phyloP scores from a whole-genome alignment of 1,140 invertebrate species.

The Saxidomus purpurata region DNA sequence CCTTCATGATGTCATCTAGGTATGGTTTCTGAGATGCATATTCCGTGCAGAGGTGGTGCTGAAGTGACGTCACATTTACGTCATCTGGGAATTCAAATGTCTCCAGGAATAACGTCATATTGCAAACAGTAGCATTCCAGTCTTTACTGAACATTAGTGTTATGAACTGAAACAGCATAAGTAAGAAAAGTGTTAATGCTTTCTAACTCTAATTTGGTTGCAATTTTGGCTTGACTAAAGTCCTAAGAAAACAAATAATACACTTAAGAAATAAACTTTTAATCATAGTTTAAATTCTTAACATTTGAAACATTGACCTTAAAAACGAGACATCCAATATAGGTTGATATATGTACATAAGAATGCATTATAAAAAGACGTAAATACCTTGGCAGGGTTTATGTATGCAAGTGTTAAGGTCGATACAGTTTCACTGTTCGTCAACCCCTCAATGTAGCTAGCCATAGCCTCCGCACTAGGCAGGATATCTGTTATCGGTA shows the following conservation, averaged over 20 bases:
- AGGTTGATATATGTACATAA: no score
- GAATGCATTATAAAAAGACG: no score
- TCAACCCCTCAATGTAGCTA: neutral
- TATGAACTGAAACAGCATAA: conserved; percentile 30
- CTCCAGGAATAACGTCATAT: neutral
- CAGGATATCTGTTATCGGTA: conserved; percentile 20
- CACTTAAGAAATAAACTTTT: no score
- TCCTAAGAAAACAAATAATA: no score
- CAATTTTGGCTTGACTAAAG: no score
- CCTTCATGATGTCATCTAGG: neutral
- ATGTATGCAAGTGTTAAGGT: neutral
- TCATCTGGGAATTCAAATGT: conserved; percentile 24
- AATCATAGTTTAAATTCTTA: no score
- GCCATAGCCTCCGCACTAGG: neutral
- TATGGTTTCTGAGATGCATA: neutral
- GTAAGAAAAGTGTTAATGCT: no score
- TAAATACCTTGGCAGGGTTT: conserved; percentile 20
- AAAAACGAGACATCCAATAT: no score
- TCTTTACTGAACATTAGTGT: conserved; percentile 21
- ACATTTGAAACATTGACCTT: no score
- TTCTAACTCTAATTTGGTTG: no score
- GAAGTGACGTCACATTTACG: conserved; percentile 14
- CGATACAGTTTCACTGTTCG: neutral
- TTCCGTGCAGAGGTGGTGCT: conserved; percentile 10
- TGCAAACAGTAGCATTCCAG: conserved; percentile 13